phyloP scores from a whole-genome alignment of 2,113 vertebrate genomes.

The Ceyx cyanopectus region DNA sequence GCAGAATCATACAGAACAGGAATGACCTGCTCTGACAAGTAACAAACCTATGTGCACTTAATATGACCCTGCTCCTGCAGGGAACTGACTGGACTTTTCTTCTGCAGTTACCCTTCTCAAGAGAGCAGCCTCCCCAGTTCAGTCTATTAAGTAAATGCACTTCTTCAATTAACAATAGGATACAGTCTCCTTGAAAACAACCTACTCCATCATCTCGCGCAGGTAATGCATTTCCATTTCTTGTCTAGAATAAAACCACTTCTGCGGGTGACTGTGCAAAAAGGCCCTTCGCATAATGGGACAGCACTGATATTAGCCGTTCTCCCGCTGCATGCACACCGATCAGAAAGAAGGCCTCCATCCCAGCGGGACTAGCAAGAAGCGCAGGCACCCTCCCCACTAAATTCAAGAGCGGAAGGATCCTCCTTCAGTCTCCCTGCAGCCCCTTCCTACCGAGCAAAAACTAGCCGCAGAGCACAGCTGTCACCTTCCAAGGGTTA shows the following conservation, averaged over 20 bases:
- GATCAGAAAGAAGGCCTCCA: background rate
- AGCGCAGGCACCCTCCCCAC: background rate
- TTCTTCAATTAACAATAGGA: too few relatives aligned
- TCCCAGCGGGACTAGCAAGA: accelerated
- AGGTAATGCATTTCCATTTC: accelerated
- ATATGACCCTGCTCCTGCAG: too few relatives aligned
- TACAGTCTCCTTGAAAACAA: background rate
- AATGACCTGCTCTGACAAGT: background rate
- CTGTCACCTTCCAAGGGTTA: background rate
- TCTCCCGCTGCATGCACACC: background rate
- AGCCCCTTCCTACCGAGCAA: background rate
- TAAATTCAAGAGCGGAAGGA: accelerated
- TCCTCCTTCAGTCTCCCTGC: too few relatives aligned
- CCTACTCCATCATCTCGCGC: accelerated
- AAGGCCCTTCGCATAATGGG: accelerated
- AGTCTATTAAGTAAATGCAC: accelerated
- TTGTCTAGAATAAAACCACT: accelerated
- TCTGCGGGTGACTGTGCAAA: accelerated
- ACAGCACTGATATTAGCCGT: accelerated
- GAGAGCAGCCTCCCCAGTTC: accelerated
- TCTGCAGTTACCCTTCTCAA: background rate
- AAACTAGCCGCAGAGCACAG: too few relatives aligned
- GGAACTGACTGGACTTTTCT: background rate
- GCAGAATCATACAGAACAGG: background rate
- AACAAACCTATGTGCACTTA: accelerated